Evolutionary conservation across 2,113 vertebrate species (phyloP).

Genomic region (Pygoscelis antarcticus): DNA sequence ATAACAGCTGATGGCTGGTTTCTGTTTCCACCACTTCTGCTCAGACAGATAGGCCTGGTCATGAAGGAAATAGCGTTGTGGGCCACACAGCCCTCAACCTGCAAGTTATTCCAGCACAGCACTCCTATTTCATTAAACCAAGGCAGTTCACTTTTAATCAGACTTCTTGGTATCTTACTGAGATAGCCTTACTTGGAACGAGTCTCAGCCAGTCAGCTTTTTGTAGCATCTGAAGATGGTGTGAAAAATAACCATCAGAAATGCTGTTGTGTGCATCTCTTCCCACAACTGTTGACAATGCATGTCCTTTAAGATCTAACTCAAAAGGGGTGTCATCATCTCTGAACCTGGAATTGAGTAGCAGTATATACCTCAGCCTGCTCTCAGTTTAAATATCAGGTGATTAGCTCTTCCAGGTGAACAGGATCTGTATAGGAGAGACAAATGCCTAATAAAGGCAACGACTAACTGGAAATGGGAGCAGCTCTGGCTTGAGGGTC

Average conservation of each 20-base stretch:
- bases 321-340: not conserved
- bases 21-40: not conserved
- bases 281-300: not conserved
- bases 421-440: not conserved
- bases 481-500: not conserved
- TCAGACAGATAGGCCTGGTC: not conserved
- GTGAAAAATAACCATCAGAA: not conserved
- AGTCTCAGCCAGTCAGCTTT: not conserved
- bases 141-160: not conserved
- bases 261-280: not conserved
- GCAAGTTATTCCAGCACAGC: not conserved
- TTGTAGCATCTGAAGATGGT: not conserved
- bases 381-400: not conserved
- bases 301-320: not conserved
- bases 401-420: not conserved
- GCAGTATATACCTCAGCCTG: not conserved
- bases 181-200: not conserved
- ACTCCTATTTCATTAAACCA: not conserved
- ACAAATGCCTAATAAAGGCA: not conserved
- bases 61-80: not conserved
- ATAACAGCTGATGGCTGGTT: not conserved
- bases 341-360: not conserved
- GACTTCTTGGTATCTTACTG: not conserved
- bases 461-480: not conserved
- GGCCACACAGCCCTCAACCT: not conserved